A percentile compares a stretch with the other conserved stretches of the same genome.
Conservation (phyloP, 1,140 invertebrate genomes). For the Drosophila teissieri region DNA sequence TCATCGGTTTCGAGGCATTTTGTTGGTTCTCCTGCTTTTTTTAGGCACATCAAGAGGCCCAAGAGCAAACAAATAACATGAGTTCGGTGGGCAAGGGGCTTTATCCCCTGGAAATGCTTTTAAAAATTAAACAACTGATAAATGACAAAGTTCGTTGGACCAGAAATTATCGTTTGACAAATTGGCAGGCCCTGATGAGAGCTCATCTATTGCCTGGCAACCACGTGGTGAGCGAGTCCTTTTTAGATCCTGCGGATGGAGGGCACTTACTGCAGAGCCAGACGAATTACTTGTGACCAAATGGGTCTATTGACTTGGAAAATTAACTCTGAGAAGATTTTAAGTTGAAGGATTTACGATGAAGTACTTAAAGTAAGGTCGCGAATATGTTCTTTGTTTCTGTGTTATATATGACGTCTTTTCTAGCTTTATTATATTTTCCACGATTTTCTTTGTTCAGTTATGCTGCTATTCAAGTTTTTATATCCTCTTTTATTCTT, state of each 20-base stretch:
- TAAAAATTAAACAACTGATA: constrained; percentile 75
- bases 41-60: constrained; percentile 33
- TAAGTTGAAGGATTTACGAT: background rate
- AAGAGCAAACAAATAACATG: constrained; percentile 39
- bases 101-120: constrained; percentile 53
- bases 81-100: background rate
- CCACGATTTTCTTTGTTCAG: background rate
- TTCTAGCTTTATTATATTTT: background rate
- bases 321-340: constrained; percentile 26
- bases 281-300: constrained; percentile 55
- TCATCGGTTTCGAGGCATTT: constrained; percentile 27
- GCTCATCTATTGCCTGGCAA: constrained; percentile 64
- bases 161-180: constrained; percentile 76
- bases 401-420: background rate
- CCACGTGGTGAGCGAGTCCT: constrained; percentile 22
- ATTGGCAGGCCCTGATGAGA: constrained; percentile 54
- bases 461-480: background rate
- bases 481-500: background rate
- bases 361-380: constrained; percentile 10
- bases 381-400: background rate
- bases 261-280: constrained; percentile 27
- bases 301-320: constrained; percentile 48
- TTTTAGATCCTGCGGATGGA: background rate
- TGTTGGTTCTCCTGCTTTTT: constrained; percentile 20
- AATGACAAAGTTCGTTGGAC: constrained; percentile 70